Percentiles rank a stretch among this genome's conserved stretches.
phyloP scores from a whole-genome alignment of 1,140 invertebrate species.

The Oscheius sp. region DNA sequence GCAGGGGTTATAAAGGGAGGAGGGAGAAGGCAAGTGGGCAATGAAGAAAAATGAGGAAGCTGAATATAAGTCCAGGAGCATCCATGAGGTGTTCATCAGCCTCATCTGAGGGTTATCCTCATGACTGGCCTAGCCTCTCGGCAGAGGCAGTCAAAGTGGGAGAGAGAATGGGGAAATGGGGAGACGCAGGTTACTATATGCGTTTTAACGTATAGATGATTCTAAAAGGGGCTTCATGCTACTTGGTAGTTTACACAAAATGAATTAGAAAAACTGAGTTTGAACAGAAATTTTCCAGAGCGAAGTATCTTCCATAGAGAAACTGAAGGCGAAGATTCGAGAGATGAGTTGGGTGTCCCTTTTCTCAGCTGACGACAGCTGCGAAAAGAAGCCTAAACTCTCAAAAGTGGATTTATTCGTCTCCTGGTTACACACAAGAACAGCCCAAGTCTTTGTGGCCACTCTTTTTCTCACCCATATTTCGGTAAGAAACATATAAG shows the following conservation, averaged over 20 bases:
- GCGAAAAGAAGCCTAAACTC: neutral
- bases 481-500: neutral
- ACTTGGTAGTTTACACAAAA: too few relatives aligned
- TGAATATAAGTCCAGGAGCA: too few relatives aligned
- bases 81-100: neutral
- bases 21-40: neutral
- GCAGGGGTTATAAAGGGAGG: too few relatives aligned
- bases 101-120: neutral
- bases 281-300: too few relatives aligned
- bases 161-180: too few relatives aligned
- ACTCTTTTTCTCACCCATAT: slow-evolving; percentile 31
- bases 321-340: slow-evolving; percentile 11
- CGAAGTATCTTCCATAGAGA: neutral
- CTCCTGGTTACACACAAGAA: slow-evolving; percentile 13
- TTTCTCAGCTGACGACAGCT: neutral
- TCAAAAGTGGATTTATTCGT: slow-evolving; percentile 27
- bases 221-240: too few relatives aligned
- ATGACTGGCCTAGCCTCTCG: too few relatives aligned
- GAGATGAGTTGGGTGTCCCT: neutral
- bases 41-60: too few relatives aligned
- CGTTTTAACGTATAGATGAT: too few relatives aligned
- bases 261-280: too few relatives aligned
- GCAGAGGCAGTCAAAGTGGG: too few relatives aligned
- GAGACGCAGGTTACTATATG: too few relatives aligned
- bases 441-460: slow-evolving; percentile 21